Evolutionary conservation across 23 tunicate species (phyloP).

Genomic region (Ciona savignyi): DNA sequence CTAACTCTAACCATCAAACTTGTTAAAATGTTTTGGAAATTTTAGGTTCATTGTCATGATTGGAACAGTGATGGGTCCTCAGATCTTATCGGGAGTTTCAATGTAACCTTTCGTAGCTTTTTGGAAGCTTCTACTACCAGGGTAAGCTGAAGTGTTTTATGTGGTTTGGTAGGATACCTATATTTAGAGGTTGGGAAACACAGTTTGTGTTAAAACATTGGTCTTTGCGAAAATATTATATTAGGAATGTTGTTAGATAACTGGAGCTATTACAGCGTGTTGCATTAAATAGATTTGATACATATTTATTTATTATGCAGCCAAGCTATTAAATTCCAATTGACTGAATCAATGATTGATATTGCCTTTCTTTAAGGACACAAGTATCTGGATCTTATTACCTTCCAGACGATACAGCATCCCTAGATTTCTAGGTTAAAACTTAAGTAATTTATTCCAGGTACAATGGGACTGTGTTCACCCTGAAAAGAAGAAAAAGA

Average conservation of each 20-base stretch:
- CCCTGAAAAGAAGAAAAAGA: conserved; percentile 64
- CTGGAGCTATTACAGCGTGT: neutral
- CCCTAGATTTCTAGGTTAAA: too few species aligned
- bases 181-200: too few species aligned
- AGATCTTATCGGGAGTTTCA: conserved; percentile 75
- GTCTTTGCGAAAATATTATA: neutral
- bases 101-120: conserved; percentile 52
- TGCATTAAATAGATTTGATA: too few species aligned
- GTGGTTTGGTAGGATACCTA: too few species aligned
- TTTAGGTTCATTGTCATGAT: conserved; percentile 51
- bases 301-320: too few species aligned
- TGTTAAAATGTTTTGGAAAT: neutral
- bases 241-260: neutral
- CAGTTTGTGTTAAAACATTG: too few species aligned
- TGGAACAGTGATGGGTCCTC: conserved; percentile 73
- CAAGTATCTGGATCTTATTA: too few species aligned
- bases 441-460: conserved; percentile 2
- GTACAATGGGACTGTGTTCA: conserved; percentile 91
- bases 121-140: conserved; percentile 42
- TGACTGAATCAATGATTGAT: too few species aligned
- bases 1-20: too few species aligned
- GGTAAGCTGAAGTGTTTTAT: conserved; percentile 21
- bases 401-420: too few species aligned
- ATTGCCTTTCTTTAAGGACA: too few species aligned
- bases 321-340: too few species aligned